Conservation (phyloP, 37 sponge, comb jelly and placozoan species). For the Axinella damicornis region DNA sequence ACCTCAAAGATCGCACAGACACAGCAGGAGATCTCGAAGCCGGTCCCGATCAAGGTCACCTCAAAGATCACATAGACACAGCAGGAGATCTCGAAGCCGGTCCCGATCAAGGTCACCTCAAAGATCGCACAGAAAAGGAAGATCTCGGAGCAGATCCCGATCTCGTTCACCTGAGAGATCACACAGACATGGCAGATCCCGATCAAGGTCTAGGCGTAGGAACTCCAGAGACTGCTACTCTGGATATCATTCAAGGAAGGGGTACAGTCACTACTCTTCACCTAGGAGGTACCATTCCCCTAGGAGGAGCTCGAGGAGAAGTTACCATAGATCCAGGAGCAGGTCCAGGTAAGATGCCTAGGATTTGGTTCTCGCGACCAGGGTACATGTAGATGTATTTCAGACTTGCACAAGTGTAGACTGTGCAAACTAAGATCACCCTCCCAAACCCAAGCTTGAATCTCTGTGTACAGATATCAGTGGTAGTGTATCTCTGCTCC, state of each 20-base stretch:
- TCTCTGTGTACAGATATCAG: too few relatives aligned
- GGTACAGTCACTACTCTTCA: background rate
- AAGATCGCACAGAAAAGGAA: background rate
- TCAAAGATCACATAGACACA: background rate
- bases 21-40: background rate
- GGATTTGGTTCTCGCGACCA: too few relatives aligned
- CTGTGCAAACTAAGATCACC: too few relatives aligned
- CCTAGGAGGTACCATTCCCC: background rate
- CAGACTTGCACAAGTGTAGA: too few relatives aligned
- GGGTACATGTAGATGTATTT: too few relatives aligned
- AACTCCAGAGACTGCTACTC: background rate
- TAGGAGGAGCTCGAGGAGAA: background rate
- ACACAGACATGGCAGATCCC: conserved; percentile 21
- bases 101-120: conserved; percentile 8
- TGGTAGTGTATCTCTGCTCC: background rate
- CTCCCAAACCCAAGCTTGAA: too few relatives aligned
- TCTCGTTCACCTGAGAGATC: background rate
- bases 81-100: background rate
- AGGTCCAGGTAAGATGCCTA: too few relatives aligned
- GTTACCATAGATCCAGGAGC: background rate
- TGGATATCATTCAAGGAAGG: background rate
- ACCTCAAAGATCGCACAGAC: background rate
- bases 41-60: background rate
- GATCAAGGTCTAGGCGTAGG: conserved; percentile 16
- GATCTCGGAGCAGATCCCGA: conserved; percentile 13